A percentile compares a stretch with the other conserved stretches of the same genome.
Conservation (phyloP, 2,113 vertebrate genomes). For the Bujurquina vittata region DNA sequence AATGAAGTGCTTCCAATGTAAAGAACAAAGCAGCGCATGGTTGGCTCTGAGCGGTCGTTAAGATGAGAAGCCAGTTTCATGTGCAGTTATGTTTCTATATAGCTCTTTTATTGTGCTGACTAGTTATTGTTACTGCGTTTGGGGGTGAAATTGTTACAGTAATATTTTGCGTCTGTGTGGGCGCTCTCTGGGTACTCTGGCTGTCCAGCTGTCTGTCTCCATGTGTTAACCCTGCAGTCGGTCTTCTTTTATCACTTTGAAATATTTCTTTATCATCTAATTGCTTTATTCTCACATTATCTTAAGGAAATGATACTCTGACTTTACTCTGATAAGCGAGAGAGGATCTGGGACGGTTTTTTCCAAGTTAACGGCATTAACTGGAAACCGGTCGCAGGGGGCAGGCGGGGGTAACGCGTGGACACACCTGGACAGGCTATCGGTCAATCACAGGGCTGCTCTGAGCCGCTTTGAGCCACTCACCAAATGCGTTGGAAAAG, state of each 20-base stretch:
- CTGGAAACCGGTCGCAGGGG: not conserved
- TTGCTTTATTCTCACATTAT: not conserved
- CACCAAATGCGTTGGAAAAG: not conserved
- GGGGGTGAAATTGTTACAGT: too few relatives aligned
- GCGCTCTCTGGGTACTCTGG: too few relatives aligned
- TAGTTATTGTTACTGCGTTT: too few relatives aligned
- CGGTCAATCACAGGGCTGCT: not conserved
- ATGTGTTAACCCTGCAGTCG: too few relatives aligned
- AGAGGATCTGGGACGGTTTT: conserved; percentile 3
- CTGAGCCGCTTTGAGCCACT: not conserved
- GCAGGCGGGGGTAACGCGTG: not conserved
- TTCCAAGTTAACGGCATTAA: not conserved
- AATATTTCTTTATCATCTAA: not conserved
- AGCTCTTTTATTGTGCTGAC: too few relatives aligned
- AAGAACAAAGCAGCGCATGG: too few relatives aligned
- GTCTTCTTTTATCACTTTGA: not conserved
- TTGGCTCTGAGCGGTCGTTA: too few relatives aligned
- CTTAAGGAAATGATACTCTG: not conserved
- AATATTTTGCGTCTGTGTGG: too few relatives aligned
- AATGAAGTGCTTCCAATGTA: too few relatives aligned
- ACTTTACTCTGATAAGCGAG: not conserved
- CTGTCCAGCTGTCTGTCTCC: too few relatives aligned
- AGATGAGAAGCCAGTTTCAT: too few relatives aligned
- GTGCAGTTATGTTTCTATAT: too few relatives aligned
- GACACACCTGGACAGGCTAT: not conserved